Evolutionary conservation across 1,140 invertebrate genomes (phyloP).

Genomic region (Babylonia areolata): DNA sequence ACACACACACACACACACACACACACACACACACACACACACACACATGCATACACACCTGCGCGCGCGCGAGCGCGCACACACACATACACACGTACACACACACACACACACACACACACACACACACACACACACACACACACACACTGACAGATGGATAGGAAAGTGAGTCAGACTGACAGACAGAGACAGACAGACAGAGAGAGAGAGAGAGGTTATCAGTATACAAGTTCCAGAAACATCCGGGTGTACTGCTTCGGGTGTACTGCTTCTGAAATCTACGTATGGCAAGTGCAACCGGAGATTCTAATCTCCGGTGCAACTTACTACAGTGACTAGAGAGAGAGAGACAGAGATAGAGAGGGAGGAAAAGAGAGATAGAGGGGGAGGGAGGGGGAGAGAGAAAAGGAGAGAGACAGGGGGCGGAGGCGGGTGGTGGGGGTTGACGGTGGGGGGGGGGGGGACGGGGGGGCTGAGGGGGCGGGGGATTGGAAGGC

Average conservation of each 20-base stretch:
- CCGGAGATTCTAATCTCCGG: background rate
- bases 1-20: slow-evolving; percentile 10
- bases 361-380: background rate
- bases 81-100: background rate
- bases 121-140: slow-evolving; percentile 9
- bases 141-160: background rate
- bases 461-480: too few species aligned
- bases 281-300: background rate
- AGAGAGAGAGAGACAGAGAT: background rate
- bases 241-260: too few species aligned
- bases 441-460: too few species aligned
- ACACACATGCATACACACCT: background rate
- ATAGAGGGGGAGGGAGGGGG: background rate
- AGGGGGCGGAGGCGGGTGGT: background rate
- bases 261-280: too few species aligned
- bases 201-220: too few species aligned
- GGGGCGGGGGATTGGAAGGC: too few species aligned
- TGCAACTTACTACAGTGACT: background rate
- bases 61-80: too few species aligned
- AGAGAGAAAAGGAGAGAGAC: background rate
- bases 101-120: background rate
- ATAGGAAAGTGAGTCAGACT: background rate
- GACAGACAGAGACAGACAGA: background rate
- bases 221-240: too few species aligned
- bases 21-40: slow-evolving; percentile 14